Conservation (phyloP, 2,888 invertebrate species). For the Andrena trimmerana region DNA sequence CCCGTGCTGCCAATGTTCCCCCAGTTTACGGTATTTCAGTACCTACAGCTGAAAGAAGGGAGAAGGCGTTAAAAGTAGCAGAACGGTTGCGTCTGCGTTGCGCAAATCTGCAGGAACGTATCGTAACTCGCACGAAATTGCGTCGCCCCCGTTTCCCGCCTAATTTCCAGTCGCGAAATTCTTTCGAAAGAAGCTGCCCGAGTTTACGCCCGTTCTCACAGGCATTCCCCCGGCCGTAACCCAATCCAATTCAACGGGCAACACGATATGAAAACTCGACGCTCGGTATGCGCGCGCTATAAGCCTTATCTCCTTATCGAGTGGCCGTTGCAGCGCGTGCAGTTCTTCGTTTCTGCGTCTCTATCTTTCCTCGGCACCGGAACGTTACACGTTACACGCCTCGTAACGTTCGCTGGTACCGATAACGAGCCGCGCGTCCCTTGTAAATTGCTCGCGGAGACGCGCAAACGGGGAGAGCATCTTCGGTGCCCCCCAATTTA, state of each 20-base stretch:
- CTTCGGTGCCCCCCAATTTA: not conserved
- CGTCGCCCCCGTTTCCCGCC: not conserved
- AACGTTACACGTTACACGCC: slow-evolving; percentile 25
- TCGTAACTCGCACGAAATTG: not conserved
- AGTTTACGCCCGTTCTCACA: slow-evolving; percentile 46
- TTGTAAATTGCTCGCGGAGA: slow-evolving; percentile 11
- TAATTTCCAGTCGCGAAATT: slow-evolving; percentile 31
- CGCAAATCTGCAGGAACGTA: not conserved
- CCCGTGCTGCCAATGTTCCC: too few relatives aligned
- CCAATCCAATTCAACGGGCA: slow-evolving; percentile 50
- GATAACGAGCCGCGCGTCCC: slow-evolving; percentile 40
- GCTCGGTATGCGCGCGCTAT: slow-evolving; percentile 51
- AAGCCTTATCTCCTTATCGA: slow-evolving; percentile 64
- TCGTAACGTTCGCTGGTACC: slow-evolving; percentile 12
- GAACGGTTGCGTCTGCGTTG: too few relatives aligned
- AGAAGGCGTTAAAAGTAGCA: too few relatives aligned
- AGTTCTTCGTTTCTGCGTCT: slow-evolving; percentile 32
- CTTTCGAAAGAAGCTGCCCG: slow-evolving; percentile 4
- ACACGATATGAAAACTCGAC: slow-evolving; percentile 68
- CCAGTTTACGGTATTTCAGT: too few relatives aligned
- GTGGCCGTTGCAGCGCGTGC: slow-evolving; percentile 37
- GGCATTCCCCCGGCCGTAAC: slow-evolving; percentile 59
- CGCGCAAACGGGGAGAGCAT: not conserved
- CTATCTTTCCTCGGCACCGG: slow-evolving; percentile 33
- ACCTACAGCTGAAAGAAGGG: too few relatives aligned